Evolutionary conservation across 2,797 vertebrate genomes (phyloP), one percentile per base, ranked within the genome.

Genomic region (Falco rusticolus): DNA sequence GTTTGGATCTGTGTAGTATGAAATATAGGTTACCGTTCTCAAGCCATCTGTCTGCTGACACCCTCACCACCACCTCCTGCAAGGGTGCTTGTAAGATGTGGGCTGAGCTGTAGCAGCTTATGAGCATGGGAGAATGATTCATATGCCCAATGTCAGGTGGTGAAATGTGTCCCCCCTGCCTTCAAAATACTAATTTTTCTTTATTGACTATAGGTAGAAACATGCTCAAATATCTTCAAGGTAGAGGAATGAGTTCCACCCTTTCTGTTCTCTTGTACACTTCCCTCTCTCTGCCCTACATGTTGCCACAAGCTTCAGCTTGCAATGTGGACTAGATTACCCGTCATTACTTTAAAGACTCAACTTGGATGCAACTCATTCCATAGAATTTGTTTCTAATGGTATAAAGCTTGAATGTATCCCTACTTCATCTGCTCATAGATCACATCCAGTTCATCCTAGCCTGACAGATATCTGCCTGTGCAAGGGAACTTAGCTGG

Each of bases 361-460:
- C 18, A 22, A 14, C 9, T 71, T 50, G 29, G 11, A 22, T 72
- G 29, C n/a, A 65, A 6, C 8, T 51, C 68, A 22, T n/a, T 60
- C 12, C 28, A 10, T 1, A 7, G 31, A 68, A 16, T 15, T 51
- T 77, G 85, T 63, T 43, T 53, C 26, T 15, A 13, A 60, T 4
- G 15, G 6, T 45, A 24, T 6, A 56, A n/a, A 69, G 10, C 9
- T 16, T 12, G 26, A 54, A 10, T 33, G 6, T 16, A 37, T 25
- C 13, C 0, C 0, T 29, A 25, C 5, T 25, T 71, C 65, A 21
- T 10, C 19, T 57, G 5, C 29, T 72, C 31, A 25, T 33, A 68
- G 11, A 26, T 8, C 18, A 7, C 13, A 56, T 48, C 33, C 4
- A 0, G 37, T 50, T 72, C n/a, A 61, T 71, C 20, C 28, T 41